A percentile compares a stretch with the other conserved stretches of the same genome.
phyloP scores from a whole-genome alignment of 2,888 invertebrate genomes.

The Sabatieria punctata region DNA sequence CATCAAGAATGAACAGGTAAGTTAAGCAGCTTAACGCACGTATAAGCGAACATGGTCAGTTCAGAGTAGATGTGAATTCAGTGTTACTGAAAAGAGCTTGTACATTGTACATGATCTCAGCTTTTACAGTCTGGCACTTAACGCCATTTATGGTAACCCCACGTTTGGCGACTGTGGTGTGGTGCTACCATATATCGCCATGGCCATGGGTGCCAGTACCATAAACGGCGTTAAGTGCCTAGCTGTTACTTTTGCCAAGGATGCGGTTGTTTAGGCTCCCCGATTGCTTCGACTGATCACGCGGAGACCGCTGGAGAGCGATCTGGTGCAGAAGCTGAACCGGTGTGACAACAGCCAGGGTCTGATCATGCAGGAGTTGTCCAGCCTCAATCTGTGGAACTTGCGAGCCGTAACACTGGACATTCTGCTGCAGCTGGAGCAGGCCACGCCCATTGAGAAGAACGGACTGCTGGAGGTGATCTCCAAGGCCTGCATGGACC shows the following conservation, averaged over 20 bases:
- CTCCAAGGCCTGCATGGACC: neutral
- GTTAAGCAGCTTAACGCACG: too few species aligned
- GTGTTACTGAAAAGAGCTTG: too few species aligned
- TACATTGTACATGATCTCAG: too few species aligned
- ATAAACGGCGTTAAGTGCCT: too few species aligned
- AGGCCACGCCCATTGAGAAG: neutral
- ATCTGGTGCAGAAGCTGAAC: slow-evolving; percentile 17
- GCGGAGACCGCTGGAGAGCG: slow-evolving; percentile 14
- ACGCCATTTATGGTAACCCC: too few species aligned
- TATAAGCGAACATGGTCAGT: too few species aligned
- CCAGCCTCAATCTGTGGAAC: slow-evolving; percentile 54
- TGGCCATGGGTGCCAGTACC: too few species aligned
- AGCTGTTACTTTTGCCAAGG: too few species aligned
- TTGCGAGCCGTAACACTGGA: neutral
- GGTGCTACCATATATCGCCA: too few species aligned
- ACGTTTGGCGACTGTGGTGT: too few species aligned
- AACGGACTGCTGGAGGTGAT: slow-evolving; percentile 1
- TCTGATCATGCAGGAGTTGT: slow-evolving; percentile 21
- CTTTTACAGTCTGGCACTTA: too few species aligned
- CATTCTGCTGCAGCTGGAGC: neutral
- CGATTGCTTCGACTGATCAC: slow-evolving; percentile 76
- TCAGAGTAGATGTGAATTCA: too few species aligned
- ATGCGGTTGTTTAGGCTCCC: slow-evolving; percentile 59
- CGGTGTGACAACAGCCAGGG: slow-evolving; percentile 17
- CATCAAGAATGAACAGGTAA: slow-evolving; percentile 55